Conservation (phyloP, 2,888 invertebrate species). For the Asteroscopus sphinx region DNA sequence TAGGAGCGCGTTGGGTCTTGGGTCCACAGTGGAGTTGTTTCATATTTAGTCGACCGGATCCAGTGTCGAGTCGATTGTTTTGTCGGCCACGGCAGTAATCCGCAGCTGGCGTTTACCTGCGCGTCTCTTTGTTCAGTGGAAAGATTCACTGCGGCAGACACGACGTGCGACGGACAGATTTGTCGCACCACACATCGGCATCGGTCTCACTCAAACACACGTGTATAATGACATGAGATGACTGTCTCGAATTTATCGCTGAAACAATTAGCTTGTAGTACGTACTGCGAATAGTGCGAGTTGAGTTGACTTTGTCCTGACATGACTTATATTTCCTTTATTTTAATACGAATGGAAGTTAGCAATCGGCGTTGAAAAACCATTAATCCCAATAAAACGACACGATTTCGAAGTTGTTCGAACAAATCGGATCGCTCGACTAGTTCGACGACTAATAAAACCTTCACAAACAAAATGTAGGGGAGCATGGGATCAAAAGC, state of each 20-base stretch:
- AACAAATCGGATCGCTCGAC: constrained; percentile 75
- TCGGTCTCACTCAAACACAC: constrained; percentile 16
- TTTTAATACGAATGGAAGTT: neutral
- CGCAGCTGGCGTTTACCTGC: constrained; percentile 85
- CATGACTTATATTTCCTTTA: neutral
- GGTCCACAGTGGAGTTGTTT: constrained; percentile 62
- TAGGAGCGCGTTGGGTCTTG: constrained; percentile 65
- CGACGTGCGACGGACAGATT: constrained; percentile 70
- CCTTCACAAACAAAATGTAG: constrained; percentile 83
- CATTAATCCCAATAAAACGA: constrained; percentile 52
- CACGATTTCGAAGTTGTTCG: constrained; percentile 48
- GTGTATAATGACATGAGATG: constrained; percentile 6
- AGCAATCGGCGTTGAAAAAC: constrained; percentile 40
- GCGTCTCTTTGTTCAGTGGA: constrained; percentile 83
- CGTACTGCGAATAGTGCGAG: constrained; percentile 1
- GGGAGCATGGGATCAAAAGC: constrained; percentile 87
- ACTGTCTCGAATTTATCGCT: constrained; percentile 3
- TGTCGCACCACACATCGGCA: constrained; percentile 65
- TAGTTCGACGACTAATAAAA: constrained; percentile 85
- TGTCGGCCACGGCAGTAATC: constrained; percentile 72
- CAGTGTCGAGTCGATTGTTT: constrained; percentile 64
- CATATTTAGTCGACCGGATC: constrained; percentile 58
- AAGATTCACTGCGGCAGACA: constrained; percentile 70
- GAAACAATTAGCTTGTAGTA: neutral
- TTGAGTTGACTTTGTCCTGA: neutral